Evolutionary conservation across 2,888 invertebrate species (phyloP).

Genomic region (Trichopria drosophilae): DNA sequence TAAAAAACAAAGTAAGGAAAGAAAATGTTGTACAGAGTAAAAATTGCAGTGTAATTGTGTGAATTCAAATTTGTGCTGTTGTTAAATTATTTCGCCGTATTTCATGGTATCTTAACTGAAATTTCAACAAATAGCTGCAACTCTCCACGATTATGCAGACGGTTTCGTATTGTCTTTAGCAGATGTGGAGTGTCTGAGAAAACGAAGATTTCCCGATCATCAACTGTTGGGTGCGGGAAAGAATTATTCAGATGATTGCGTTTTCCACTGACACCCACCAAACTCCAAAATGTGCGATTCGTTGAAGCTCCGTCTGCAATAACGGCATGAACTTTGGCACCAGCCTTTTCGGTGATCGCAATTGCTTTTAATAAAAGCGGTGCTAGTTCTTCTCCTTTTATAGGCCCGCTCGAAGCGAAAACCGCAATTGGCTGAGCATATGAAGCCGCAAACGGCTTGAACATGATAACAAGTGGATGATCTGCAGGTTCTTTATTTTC

Average conservation of each 20-base stretch:
- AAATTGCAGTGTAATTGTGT: too few species aligned
- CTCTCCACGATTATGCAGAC: conserved; percentile 29
- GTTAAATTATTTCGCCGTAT: too few species aligned
- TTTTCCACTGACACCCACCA: conserved; percentile 26
- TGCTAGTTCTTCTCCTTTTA: conserved; percentile 24
- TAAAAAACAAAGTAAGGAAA: too few species aligned
- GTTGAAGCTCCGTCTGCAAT: conserved; percentile 35
- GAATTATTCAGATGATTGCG: conserved; percentile 18
- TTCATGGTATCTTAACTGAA: too few species aligned
- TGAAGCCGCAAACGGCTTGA: conserved; percentile 32
- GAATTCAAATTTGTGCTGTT: too few species aligned
- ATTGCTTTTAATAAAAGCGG: conserved; percentile 34
- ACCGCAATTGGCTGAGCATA: conserved; percentile 35
- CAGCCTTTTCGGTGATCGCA: conserved; percentile 25
- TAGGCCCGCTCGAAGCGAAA: conserved; percentile 32
- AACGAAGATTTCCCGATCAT: conserved; percentile 27
- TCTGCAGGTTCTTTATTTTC: conserved; percentile 4
- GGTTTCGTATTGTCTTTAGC: conserved; percentile 37
- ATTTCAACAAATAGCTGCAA: too few species aligned
- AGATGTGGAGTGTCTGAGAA: conserved; percentile 38
- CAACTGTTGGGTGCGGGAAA: conserved; percentile 30
- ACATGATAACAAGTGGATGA: conserved; percentile 17
- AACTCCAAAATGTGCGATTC: conserved; percentile 31
- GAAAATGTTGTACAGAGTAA: too few species aligned
- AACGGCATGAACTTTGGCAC: conserved; percentile 32